Evolutionary conservation across 2,797 vertebrate species (phyloP).

Genomic region (Melopsittacus undulatus): DNA sequence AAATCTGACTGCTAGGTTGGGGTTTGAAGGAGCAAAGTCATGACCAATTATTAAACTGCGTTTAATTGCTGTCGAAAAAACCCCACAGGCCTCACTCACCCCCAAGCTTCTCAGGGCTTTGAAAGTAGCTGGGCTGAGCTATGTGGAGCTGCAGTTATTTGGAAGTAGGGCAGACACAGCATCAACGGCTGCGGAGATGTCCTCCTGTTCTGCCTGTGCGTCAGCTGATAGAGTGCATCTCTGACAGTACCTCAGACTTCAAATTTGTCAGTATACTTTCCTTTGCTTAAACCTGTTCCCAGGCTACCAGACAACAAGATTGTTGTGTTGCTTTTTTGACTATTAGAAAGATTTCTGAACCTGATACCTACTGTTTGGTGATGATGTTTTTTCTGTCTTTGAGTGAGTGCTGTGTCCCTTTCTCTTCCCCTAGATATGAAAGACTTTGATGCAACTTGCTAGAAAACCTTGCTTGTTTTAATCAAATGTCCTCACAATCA

Average conservation of each 20-base stretch:
- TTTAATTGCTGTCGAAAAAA: conserved; percentile 42
- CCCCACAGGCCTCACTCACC: neutral
- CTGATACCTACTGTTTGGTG: neutral
- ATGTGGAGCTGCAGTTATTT: neutral
- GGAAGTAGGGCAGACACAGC: neutral
- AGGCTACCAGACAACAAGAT: neutral
- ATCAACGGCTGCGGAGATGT: neutral
- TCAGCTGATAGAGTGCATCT: neutral
- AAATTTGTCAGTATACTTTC: neutral
- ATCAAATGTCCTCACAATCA: fast-evolving
- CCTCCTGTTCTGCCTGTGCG: neutral
- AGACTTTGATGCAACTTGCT: neutral
- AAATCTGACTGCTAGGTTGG: conserved; percentile 16
- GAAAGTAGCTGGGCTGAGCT: neutral
- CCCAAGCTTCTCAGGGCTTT: neutral
- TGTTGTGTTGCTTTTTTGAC: neutral
- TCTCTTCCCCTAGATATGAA: neutral
- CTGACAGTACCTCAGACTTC: neutral
- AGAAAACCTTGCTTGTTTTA: neutral
- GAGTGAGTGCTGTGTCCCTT: neutral
- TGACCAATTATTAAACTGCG: conserved; percentile 29
- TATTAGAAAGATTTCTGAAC: neutral
- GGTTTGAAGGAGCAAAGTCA: conserved; percentile 27
- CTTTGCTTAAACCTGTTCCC: neutral
- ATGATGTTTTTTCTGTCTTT: neutral